Evolutionary conservation across 2,113 vertebrate genomes (phyloP).

Genomic region (Sprattus sprattus): DNA sequence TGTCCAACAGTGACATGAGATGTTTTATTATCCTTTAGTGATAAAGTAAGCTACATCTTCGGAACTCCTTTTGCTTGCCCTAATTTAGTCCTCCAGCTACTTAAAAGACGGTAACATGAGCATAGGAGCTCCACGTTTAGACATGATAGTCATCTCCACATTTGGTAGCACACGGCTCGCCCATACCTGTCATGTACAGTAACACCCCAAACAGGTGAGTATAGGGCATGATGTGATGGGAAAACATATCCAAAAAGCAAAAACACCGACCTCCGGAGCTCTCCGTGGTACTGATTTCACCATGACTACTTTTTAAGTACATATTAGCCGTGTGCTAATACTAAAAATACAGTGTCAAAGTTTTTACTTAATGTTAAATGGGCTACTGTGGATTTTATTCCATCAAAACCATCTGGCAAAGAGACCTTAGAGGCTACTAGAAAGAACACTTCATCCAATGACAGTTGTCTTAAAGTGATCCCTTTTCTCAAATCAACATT

Average conservation of each 20-base stretch:
- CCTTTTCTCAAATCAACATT: too few species aligned
- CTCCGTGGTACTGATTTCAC: conserved; percentile 58
- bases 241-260: background rate
- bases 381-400: background rate
- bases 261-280: conserved; percentile 35
- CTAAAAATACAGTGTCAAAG: background rate
- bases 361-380: background rate
- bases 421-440: background rate
- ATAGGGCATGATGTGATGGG: background rate
- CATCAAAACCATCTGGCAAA: background rate
- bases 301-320: background rate
- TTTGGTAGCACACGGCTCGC: conserved; percentile 61
- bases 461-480: background rate
- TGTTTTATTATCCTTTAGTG: background rate
- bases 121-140: conserved; percentile 68
- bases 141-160: conserved; percentile 67
- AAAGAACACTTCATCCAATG: background rate
- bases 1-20: background rate
- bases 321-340: background rate
- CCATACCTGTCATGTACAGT: conserved; percentile 29
- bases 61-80: conserved; percentile 43
- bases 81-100: conserved; percentile 55
- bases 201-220: background rate
- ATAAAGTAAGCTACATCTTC: conserved; percentile 40
- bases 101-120: conserved; percentile 41